Percentiles rank a stretch among this genome's conserved stretches.
These are phyloP conservation scores for Takifugu flavidus DNA, from an alignment of 2,113 vertebrate genomes.

Conservation along the genomic window DNA sequence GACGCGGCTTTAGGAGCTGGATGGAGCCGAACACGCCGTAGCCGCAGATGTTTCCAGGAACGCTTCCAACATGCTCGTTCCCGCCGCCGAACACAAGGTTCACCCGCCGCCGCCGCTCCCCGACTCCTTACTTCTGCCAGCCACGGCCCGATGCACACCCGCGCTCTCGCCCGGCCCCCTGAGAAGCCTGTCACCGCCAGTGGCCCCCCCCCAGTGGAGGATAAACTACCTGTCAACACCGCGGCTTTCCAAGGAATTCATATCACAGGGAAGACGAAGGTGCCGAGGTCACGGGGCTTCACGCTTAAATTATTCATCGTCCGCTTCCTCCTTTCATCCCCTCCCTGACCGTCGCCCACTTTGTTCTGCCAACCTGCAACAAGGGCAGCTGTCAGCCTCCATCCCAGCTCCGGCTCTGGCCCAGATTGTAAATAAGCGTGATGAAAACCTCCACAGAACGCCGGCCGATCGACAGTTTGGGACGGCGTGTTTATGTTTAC, in stretches of 20 bases:
- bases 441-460: conserved; percentile 6
- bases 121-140: background rate
- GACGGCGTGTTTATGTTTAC: background rate
- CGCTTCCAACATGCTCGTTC: background rate
- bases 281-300: conserved; percentile 72
- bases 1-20: conserved; percentile 2
- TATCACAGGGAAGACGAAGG: conserved; percentile 74
- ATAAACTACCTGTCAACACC: conserved; percentile 74
- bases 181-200: conserved; percentile 67
- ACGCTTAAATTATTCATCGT: conserved; percentile 78
- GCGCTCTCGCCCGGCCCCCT: conserved; percentile 34
- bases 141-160: background rate
- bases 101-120: conserved; percentile 6
- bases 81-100: conserved; percentile 12
- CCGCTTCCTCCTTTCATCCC: conserved; percentile 58
- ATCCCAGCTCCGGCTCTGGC: conserved; percentile 27
- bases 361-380: conserved; percentile 70
- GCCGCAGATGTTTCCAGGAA: background rate
- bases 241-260: conserved; percentile 73
- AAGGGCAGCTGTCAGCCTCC: conserved; percentile 70
- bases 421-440: conserved; percentile 45
- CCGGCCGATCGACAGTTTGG: conserved; percentile 29
- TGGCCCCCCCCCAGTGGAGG: conserved; percentile 68
- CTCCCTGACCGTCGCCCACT: conserved; percentile 65
- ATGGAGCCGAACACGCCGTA: background rate